Evolutionary conservation across 92 coral and sea anemone genomes (phyloP).

Genomic region (Montipora capitata): DNA sequence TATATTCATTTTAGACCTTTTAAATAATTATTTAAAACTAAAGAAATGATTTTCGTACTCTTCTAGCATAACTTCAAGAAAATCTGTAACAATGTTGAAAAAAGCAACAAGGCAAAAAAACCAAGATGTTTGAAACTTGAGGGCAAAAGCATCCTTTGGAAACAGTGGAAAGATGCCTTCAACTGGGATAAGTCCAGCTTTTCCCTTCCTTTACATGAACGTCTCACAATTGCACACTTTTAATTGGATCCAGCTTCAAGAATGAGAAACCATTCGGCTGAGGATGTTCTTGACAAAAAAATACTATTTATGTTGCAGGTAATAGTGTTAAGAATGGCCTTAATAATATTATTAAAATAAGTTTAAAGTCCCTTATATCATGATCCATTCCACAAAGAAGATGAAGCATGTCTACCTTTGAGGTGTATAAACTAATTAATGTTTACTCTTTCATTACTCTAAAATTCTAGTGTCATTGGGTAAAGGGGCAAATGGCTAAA

Average conservation of each 20-base stretch:
- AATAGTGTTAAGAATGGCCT: not conserved
- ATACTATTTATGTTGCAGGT: conserved; percentile 77
- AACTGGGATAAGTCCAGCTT: conserved; percentile 68
- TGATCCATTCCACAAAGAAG: too few relatives aligned
- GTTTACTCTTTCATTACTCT: too few relatives aligned
- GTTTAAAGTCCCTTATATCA: too few relatives aligned
- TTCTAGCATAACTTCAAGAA: conserved; percentile 72
- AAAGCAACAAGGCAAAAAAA: conserved; percentile 48
- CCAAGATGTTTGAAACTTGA: conserved; percentile 45
- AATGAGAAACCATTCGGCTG: conserved; percentile 68
- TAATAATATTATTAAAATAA: too few relatives aligned
- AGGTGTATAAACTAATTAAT: too few relatives aligned
- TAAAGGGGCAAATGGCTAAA: too few relatives aligned
- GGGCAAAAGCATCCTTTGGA: conserved; percentile 67
- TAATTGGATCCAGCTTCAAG: conserved; percentile 65
- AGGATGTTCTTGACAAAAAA: conserved; percentile 48
- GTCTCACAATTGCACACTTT: conserved; percentile 48
- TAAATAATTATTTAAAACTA: not conserved
- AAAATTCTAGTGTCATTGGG: too few relatives aligned
- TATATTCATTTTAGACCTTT: not conserved
- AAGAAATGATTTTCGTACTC: not conserved
- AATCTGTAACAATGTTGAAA: conserved; percentile 61
- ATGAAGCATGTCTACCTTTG: too few relatives aligned
- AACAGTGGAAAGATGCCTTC: conserved; percentile 64
- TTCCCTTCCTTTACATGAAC: conserved; percentile 68